Evolutionary conservation across 2,113 vertebrate species (phyloP), one percentile per base, ranked within the genome.

Genomic region (Progne subis): DNA sequence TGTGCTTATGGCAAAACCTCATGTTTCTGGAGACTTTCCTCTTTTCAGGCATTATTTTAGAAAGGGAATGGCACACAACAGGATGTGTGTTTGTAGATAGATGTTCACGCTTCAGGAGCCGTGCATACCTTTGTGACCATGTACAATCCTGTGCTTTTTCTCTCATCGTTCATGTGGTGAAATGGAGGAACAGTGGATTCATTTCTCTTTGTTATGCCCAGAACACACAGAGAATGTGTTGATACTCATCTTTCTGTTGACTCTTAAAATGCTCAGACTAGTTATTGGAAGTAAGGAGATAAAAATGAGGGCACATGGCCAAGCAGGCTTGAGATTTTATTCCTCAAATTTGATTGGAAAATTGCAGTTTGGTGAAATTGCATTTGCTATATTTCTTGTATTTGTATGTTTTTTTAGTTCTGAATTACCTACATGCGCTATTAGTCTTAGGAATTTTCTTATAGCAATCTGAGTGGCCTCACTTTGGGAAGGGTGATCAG

Each of bases 141-240:
- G 41, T 77, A 68, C 68, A 88, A 31, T 92, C 72, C 88, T 82
- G 49, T 86, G 26, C 93, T 84, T 20, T 92, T 94, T 94, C 80
- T 93, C 68, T 86, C 69, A 75, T 37, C 28, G 43, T 95, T 96
- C 88, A 79, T 88, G 80, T 88, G 95, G 90, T 88, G 20, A 93
- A 90, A 84, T 41, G 64, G 86, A 77, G 50, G 82, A 90, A 79
- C 76, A 83, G 52, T 72, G 56, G 80, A 86, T 83, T 93, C 0
- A 43, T 84, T 90, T 82, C 57, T 95, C 39, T 26, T 92, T 90
- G 82, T 88, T 65, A 76, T 88, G 68, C 10, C 10, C 8, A 60
- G 49, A 68, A 55, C 53, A 90, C 47, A 57, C 65, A 78, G 2
- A 86, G 89, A 69, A 34, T 68, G 56, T 94, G 61, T 87, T 92